A percentile compares a stretch with the other conserved stretches of the same genome.
phyloP scores from a whole-genome alignment of 2,113 vertebrate genomes.

The Regulus satrapa region DNA sequence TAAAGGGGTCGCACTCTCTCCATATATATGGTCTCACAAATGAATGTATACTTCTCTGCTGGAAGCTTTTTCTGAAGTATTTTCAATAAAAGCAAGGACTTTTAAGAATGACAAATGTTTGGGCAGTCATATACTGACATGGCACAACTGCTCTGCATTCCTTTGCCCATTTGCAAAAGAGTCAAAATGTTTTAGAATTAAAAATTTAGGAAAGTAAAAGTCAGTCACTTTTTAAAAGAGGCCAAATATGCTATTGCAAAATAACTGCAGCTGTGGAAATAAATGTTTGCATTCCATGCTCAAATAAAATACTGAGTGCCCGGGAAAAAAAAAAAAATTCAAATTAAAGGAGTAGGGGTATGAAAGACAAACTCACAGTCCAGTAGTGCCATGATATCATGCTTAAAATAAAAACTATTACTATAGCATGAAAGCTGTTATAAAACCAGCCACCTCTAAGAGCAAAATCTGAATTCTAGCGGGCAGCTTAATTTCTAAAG shows the following conservation, averaged over 20 bases:
- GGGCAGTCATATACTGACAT: not conserved
- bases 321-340: not conserved
- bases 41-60: not conserved
- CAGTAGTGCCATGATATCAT: not conserved
- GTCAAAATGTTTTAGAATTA: not conserved
- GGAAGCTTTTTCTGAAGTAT: conserved; percentile 7
- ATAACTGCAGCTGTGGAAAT: not conserved
- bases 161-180: not conserved
- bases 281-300: not conserved
- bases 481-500: not conserved
- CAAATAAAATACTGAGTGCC: not conserved
- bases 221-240: not conserved
- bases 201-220: not conserved
- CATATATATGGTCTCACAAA: not conserved
- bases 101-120: not conserved
- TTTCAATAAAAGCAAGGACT: not conserved
- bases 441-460: not conserved
- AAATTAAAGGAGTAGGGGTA: not conserved
- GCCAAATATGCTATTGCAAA: not conserved
- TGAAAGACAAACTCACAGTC: not conserved
- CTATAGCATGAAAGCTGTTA: not conserved
- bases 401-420: not conserved
- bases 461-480: not conserved
- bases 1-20: not conserved
- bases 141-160: not conserved